Evolutionary conservation across 2,113 vertebrate genomes (phyloP), one percentile per base, ranked within the genome.

Genomic region (Cathartes aura): DNA sequence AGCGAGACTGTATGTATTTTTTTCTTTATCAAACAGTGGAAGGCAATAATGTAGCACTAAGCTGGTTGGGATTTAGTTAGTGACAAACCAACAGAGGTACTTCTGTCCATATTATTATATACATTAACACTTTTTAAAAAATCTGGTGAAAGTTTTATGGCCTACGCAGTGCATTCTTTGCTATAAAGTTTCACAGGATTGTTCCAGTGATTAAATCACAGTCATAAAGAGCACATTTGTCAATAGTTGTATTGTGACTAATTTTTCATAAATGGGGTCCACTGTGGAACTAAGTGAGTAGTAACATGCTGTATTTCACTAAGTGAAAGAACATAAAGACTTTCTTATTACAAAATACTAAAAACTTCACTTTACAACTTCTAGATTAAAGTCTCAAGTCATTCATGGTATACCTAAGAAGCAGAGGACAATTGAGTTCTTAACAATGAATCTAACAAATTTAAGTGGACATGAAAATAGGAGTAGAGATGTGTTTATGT

Each of bases 341-440:
- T 83, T 76, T 27, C 21, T 83, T 82, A 56, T 84, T 23, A 17
- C 6, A 48, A 82, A 90, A 87, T 34, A 52, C 7, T 58, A 7
- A 47, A 60, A 74, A 26, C 15, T 38, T 89, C 32, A 27, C 32
- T 88, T 55, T n/a, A 30, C 22, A 38, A 8, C 34, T 66, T 75
- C 74, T 52, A 38, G 63, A 16, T 64, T 76, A 7, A 53, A 59
- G 30, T 74, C 52, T 70, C 9, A 59, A 38, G 27, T 67, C 8
- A n/a, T 36, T 80, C 1, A 10, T 47, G 3, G 14, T 38, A 32
- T 45, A 18, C 1, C 0, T 40, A 48, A 68, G 40, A n/a, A 60
- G 24, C 34, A 66, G 18, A 70, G 15, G 36, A 26, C 45, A n/a
- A 21, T 42, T 53, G 40, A 62, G 20, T 52, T 68, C 32, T 87